Conservation (phyloP, 2,113 vertebrate species). For the Protobothrops flavoviridis region DNA sequence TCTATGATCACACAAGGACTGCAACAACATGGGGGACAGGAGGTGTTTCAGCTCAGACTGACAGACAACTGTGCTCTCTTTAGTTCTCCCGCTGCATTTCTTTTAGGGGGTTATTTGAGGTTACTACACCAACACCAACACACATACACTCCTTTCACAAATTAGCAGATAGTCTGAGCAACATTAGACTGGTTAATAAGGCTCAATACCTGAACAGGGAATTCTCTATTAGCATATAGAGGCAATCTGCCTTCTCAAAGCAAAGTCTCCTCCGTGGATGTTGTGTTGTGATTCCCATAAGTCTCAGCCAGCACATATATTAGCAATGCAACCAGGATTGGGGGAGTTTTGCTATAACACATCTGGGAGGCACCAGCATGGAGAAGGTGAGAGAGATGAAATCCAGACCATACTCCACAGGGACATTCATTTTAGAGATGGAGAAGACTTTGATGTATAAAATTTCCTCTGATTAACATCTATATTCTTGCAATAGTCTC, state of each 20-base stretch:
- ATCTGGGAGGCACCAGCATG: not conserved
- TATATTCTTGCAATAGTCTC: not conserved
- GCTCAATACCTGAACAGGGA: not conserved
- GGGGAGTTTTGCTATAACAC: not conserved
- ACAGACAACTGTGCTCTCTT: not conserved
- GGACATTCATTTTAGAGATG: not conserved
- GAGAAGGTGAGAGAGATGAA: not conserved
- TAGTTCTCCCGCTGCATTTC: not conserved
- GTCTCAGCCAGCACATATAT: not conserved
- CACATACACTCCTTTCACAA: not conserved
- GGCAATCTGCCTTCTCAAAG: not conserved
- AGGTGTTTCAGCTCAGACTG: not conserved
- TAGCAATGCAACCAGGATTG: not conserved
- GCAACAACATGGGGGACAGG: not conserved
- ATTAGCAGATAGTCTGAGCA: not conserved
- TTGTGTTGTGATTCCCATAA: not conserved
- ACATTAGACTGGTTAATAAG: not conserved
- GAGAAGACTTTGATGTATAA: not conserved
- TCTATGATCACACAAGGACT: not conserved
- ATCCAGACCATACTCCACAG: not conserved
- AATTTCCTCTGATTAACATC: not conserved
- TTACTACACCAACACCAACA: not conserved
- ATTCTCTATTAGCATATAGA: not conserved
- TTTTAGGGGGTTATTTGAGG: not conserved
- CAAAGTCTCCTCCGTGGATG: not conserved